Evolutionary conservation across 2,888 invertebrate species (phyloP).

Genomic region (Lasioglossum zephyrum): DNA sequence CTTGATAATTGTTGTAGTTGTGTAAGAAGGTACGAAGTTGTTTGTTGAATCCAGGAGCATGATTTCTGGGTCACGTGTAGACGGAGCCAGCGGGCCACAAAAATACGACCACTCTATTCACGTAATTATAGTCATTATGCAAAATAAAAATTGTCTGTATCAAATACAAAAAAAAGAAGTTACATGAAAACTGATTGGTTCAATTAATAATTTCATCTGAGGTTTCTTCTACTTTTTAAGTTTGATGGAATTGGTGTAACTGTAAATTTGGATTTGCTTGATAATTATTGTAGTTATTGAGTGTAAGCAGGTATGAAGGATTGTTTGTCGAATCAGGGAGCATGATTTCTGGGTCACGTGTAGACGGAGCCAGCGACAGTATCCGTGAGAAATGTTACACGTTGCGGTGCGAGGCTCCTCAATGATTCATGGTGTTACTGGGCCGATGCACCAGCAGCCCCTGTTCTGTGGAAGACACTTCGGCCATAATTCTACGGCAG

Average conservation of each 20-base stretch:
- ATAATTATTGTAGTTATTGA: no score
- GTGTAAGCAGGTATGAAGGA: not conserved
- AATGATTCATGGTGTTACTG: conserved; percentile 3
- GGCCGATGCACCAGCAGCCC: not conserved
- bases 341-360: conserved; percentile 4
- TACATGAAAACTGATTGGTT: no score
- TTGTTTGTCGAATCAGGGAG: not conserved
- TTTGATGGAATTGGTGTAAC: no score
- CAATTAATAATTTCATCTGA: no score
- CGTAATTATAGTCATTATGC: no score
- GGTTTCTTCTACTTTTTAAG: not conserved
- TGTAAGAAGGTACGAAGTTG: not conserved
- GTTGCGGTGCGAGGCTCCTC: not conserved
- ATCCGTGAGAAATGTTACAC: conserved; percentile 5
- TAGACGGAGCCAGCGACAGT: not conserved
- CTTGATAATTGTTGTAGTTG: not conserved
- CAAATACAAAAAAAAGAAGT: no score
- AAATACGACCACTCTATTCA: no score
- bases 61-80: conserved; percentile 1
- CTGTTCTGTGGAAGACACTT: not conserved
- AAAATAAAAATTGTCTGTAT: no score
- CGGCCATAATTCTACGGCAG: conserved; percentile 2
- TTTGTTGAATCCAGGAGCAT: not conserved
- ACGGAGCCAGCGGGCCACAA: not conserved
- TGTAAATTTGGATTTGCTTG: no score